phyloP scores from a whole-genome alignment of 2,797 vertebrate genomes.

The Lophotriccus pileatus region DNA sequence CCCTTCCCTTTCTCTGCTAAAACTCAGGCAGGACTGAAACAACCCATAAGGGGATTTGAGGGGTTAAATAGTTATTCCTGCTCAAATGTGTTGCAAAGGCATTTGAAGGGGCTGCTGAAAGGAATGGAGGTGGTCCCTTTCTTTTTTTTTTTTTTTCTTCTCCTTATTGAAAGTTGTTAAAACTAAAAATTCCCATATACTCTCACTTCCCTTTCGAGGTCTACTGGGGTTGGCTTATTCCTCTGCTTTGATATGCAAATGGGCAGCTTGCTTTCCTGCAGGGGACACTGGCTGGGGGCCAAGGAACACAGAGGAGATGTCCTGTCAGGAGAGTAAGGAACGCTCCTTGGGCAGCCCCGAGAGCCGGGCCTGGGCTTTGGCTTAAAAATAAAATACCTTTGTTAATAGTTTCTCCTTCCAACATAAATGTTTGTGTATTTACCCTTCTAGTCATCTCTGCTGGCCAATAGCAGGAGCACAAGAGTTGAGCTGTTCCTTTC shows the following conservation, averaged over 20 bases:
- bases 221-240: conserved; percentile 74
- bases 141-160: background rate
- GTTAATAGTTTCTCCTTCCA: conserved; percentile 70
- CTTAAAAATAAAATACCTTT: conserved; percentile 75
- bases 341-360: conserved; percentile 31
- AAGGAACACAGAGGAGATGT: conserved; percentile 76
- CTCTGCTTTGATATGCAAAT: conserved; percentile 85
- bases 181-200: conserved; percentile 67
- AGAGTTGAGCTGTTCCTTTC: conserved; percentile 35
- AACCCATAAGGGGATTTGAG: background rate
- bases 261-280: conserved; percentile 78
- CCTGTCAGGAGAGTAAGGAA: conserved; percentile 69
- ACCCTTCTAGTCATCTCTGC: conserved; percentile 59
- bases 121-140: background rate
- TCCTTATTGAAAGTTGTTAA: conserved; percentile 44
- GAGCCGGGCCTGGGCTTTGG: conserved; percentile 58
- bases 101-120: background rate
- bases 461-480: conserved; percentile 61
- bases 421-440: conserved; percentile 75
- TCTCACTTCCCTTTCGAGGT: conserved; percentile 72
- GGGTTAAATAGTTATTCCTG: conserved; percentile 48
- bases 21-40: background rate
- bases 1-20: background rate
- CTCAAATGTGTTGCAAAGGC: background rate
- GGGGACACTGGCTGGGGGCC: conserved; percentile 74